phyloP scores from a whole-genome alignment of 2,113 vertebrate genomes.

The Lates calcarifer region DNA sequence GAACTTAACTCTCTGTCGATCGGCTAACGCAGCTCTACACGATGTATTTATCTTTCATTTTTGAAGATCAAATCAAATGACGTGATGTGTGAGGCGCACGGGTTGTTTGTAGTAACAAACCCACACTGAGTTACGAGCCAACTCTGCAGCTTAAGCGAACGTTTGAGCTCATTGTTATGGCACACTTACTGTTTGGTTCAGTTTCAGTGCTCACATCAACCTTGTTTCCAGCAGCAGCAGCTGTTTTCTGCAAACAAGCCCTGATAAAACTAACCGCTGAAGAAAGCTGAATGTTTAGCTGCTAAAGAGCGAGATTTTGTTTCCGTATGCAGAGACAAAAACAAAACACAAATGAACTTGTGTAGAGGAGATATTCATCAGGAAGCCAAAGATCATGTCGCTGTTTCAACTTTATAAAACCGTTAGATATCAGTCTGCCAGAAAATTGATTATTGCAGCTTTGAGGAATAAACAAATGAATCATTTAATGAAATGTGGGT shows the following conservation, averaged over 20 bases:
- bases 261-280: conserved; percentile 4
- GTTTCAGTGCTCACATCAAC: conserved; percentile 5
- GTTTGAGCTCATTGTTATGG: not conserved
- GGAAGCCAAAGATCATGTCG: not conserved
- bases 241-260: conserved; percentile 12
- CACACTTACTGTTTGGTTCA: conserved; percentile 17
- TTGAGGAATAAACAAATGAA: not conserved
- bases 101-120: not conserved
- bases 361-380: not conserved
- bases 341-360: not conserved
- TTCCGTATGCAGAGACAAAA: not conserved
- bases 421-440: not conserved
- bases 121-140: conserved; percentile 10
- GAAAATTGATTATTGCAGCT: conserved; percentile 1
- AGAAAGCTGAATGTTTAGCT: conserved; percentile 6
- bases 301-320: conserved; percentile 11
- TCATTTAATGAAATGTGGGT: not conserved
- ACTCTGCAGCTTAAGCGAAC: not conserved
- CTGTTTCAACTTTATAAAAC: not conserved
- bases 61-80: not conserved
- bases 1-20: not conserved
- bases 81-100: not conserved
- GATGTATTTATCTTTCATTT: not conserved
- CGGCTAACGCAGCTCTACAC: not conserved
- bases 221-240: not conserved